phyloP scores from a whole-genome alignment of 2,888 invertebrate genomes.

The Spodoptera exigua region DNA sequence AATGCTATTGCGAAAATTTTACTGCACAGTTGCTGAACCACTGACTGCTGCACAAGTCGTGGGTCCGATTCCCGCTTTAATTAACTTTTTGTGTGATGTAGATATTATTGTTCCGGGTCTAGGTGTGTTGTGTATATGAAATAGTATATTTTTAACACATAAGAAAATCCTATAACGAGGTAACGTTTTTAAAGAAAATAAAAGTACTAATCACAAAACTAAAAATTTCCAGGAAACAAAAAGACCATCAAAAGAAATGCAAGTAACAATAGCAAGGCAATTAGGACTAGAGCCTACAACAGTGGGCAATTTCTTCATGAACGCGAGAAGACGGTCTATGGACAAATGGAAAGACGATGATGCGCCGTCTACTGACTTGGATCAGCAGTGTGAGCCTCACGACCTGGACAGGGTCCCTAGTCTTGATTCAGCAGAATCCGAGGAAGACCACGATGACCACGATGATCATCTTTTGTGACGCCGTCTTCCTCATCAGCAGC shows the following conservation, averaged over 20 bases:
- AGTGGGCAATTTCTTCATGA: conserved; percentile 99
- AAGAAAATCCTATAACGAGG: too few species aligned
- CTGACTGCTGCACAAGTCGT: too few species aligned
- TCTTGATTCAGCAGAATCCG: conserved; percentile 83
- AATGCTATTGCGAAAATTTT: too few species aligned
- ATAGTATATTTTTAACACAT: too few species aligned
- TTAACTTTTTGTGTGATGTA: too few species aligned
- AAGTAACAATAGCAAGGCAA: conserved; percentile 99
- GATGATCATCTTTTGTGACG: conserved; percentile 89
- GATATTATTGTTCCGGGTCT: too few species aligned
- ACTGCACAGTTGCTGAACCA: too few species aligned
- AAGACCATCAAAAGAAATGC: conserved; percentile 99
- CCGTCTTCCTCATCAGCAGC: conserved; percentile 80
- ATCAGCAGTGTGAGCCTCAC: conserved; percentile 86
- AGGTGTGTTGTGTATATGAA: too few species aligned
- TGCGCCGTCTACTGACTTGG: conserved; percentile 90
- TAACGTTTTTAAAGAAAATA: too few species aligned
- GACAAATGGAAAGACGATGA: conserved; percentile 99
- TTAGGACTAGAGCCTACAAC: conserved; percentile 99
- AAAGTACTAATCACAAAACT: not conserved
- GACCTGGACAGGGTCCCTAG: conserved; percentile 85
- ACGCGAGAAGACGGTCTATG: conserved; percentile 98
- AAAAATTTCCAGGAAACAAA: conserved; percentile 95
- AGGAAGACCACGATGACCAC: conserved; percentile 82
- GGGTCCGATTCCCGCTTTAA: too few species aligned